Conservation (phyloP, 2,888 invertebrate species). For the Drosophila lutescens region DNA sequence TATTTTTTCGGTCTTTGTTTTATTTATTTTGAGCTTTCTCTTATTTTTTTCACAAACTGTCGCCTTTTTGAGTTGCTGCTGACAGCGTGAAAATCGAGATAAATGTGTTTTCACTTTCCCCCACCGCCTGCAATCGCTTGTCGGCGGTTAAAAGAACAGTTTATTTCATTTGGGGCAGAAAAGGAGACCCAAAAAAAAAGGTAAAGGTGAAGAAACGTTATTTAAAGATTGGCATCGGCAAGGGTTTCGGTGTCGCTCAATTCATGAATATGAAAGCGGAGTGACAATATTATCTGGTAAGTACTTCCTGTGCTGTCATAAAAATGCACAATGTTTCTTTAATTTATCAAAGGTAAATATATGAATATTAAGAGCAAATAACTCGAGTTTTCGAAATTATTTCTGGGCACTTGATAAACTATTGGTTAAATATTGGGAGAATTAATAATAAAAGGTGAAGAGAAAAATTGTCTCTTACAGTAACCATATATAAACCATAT, state of each 20-base stretch:
- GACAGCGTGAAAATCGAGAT: constrained; percentile 80
- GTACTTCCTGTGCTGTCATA: neutral
- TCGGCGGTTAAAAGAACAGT: constrained; percentile 46
- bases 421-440: neutral
- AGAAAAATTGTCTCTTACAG: neutral
- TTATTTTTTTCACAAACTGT: constrained; percentile 76
- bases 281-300: neutral
- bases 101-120: constrained; percentile 63
- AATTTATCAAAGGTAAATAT: neutral
- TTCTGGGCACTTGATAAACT: neutral
- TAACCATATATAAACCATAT: neutral
- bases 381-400: neutral
- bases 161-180: constrained; percentile 45
- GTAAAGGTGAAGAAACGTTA: constrained; percentile 22
- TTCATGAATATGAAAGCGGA: neutral
- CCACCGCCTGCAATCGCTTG: constrained; percentile 19
- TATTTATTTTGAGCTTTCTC: constrained; percentile 48
- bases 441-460: too few relatives aligned
- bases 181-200: constrained; percentile 28
- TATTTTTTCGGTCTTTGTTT: constrained; percentile 13
- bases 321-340: too few relatives aligned
- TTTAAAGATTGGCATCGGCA: constrained; percentile 32
- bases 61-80: constrained; percentile 78
- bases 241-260: neutral
- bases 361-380: too few relatives aligned